phyloP scores from a whole-genome alignment of 2,113 vertebrate genomes.

The Grus americana region DNA sequence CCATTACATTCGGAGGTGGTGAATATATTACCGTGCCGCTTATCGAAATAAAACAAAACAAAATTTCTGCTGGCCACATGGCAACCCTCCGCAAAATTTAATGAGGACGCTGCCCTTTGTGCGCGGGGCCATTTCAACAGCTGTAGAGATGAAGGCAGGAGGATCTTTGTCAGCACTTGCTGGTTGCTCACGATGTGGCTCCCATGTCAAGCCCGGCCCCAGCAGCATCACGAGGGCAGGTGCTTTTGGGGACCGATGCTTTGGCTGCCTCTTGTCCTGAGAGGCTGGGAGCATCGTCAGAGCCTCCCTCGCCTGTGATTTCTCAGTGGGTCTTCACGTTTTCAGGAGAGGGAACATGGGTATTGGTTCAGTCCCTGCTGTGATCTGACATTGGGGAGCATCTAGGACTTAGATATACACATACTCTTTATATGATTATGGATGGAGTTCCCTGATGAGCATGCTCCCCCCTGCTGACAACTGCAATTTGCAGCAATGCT shows the following conservation, averaged over 20 bases:
- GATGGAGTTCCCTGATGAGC: not conserved
- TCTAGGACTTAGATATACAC: not conserved
- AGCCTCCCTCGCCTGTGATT: not conserved
- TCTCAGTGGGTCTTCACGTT: not conserved
- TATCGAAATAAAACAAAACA: constrained; percentile 36
- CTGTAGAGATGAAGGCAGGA: constrained; percentile 34
- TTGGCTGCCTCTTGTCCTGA: not conserved
- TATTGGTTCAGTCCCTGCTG: constrained; percentile 12
- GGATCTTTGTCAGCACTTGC: not conserved
- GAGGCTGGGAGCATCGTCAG: rapidly evolving
- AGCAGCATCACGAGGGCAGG: not conserved
- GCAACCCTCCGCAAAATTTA: not conserved
- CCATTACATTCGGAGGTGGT: not conserved
- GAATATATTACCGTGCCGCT: constrained; percentile 46
- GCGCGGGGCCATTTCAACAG: not conserved
- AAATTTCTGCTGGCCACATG: constrained; percentile 63
- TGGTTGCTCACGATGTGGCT: not conserved
- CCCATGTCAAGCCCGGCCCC: rapidly evolving
- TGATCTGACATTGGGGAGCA: constrained; percentile 17
- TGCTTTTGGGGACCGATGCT: not conserved
- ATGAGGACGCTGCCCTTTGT: constrained; percentile 53
- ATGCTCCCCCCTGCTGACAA: not conserved
- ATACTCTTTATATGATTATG: not conserved
- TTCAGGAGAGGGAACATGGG: not conserved
- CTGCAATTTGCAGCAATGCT: not conserved